Base-by-base conservation (phyloP, 2,888 invertebrate species). In the Sesia apiformis region DNA sequence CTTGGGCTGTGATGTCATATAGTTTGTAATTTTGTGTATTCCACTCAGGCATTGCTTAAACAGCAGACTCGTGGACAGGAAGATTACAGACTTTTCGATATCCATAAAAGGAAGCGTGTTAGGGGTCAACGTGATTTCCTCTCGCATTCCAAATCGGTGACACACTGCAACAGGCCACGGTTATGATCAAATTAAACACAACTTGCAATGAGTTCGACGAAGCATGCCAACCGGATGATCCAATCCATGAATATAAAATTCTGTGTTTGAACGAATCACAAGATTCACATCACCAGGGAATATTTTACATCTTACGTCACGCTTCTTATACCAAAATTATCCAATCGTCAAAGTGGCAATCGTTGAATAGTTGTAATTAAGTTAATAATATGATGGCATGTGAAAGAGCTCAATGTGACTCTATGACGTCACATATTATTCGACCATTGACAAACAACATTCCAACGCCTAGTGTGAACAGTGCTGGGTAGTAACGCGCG, bases 371-470 rank as follows among this genome's bases (percentile, higher is more conserved):
- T 73, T 65, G 69, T 73, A 75, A 78, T 77, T 75, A 74, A 72
- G 63, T 53, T 57, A 55, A 57, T 70, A 63, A 59, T 56, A 66
- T 66, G 72, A 72, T 74, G 23, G 23, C 23, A 23, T 23, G 72
- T 42, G 42, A 42, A 42, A 7, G 69, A 66, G 69, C 70, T 72
- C 78, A 79, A 80, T 78, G 76, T 74, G 74, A 72, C 69, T 68
- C 63, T 61, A 70, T 87, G 83, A 87, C 87, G 87, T 88, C 85
- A 84, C 69, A 64, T 73, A 74, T 74, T 74, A 81, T 84, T 80
- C 79, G 83, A 87, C 83, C 85, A 85, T 84, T 86, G 85, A 85
- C 86, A 86, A 87, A 86, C 87, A 82, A 84, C 87, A 88, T 88
- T 88, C 87, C 86, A 78, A 66, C 75, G 78, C 72, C 72, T 75